phyloP scores from a whole-genome alignment of 2,113 vertebrate genomes.

The Labrus mixtus region DNA sequence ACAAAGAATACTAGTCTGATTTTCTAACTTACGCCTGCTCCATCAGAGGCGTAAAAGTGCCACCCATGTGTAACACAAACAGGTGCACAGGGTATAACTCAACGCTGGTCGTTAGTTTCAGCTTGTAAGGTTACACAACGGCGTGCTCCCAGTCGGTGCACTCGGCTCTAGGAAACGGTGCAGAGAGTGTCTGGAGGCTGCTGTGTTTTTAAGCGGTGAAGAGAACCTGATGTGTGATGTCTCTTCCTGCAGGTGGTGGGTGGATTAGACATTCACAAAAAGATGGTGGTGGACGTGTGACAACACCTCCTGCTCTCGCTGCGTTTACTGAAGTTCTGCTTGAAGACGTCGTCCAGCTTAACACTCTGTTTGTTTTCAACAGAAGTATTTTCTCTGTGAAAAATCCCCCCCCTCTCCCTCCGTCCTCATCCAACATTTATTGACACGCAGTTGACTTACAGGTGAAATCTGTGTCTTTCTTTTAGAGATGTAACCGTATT shows the following conservation, averaged over 20 bases:
- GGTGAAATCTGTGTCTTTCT: conserved; percentile 17
- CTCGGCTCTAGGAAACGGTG: no score
- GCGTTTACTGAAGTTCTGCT: conserved; percentile 94
- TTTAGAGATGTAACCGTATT: conserved; percentile 28
- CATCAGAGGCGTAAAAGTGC: no score
- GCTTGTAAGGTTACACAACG: no score
- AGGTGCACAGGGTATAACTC: no score
- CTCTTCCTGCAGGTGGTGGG: conserved; percentile 89
- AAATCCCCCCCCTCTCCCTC: background rate
- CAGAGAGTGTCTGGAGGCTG: no score
- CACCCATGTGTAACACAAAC: no score
- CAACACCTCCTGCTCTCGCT: conserved; percentile 87
- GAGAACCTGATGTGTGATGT: background rate
- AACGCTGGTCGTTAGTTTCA: no score
- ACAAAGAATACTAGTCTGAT: no score
- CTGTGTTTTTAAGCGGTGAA: no score
- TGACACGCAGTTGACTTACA: conserved; percentile 30
- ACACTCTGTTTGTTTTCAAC: conserved; percentile 23
- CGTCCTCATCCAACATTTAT: background rate
- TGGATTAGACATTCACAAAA: conserved; percentile 98
- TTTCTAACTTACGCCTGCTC: no score
- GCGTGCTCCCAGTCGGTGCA: no score
- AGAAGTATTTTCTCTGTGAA: conserved; percentile 41
- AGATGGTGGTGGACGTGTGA: conserved; percentile 98
- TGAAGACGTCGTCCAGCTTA: conserved; percentile 39